phyloP scores from a whole-genome alignment of 2,113 vertebrate genomes.

The Planiliza haematocheilus region DNA sequence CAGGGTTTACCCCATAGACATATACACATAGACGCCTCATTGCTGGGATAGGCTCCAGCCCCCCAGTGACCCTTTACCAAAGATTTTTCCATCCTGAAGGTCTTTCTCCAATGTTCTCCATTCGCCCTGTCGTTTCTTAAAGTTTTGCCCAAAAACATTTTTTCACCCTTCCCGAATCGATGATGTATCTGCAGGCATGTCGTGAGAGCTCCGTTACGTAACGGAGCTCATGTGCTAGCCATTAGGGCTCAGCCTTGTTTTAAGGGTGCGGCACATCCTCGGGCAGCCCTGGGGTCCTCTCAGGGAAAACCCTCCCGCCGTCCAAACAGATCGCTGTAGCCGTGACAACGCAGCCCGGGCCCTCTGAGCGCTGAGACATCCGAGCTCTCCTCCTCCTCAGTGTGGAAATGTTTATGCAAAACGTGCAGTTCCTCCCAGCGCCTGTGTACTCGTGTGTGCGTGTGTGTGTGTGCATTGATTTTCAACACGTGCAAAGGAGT shows the following conservation, averaged over 20 bases:
- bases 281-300: constrained; percentile 68
- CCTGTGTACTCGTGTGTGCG: constrained; percentile 29
- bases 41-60: no score
- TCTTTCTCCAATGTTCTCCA: constrained; percentile 6
- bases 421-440: constrained; percentile 45
- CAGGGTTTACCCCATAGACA: no score
- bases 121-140: constrained; percentile 23
- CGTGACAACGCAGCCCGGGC: constrained; percentile 52
- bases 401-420: constrained; percentile 77
- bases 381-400: constrained; percentile 41
- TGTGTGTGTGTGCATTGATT: constrained; percentile 55
- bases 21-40: no score
- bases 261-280: constrained; percentile 61
- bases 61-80: no score
- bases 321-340: constrained; percentile 66
- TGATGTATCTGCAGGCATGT: constrained; percentile 31
- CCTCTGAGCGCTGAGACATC: constrained; percentile 46
- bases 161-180: constrained; percentile 12
- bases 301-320: constrained; percentile 62
- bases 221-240: constrained; percentile 68
- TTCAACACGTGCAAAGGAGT: constrained; percentile 45
- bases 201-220: constrained; percentile 57
- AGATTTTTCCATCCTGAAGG: no score
- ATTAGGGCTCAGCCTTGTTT: constrained; percentile 57
- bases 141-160: constrained; percentile 11